Evolutionary conservation across 2,113 vertebrate species (phyloP).

Genomic region (Willisornis vidua): DNA sequence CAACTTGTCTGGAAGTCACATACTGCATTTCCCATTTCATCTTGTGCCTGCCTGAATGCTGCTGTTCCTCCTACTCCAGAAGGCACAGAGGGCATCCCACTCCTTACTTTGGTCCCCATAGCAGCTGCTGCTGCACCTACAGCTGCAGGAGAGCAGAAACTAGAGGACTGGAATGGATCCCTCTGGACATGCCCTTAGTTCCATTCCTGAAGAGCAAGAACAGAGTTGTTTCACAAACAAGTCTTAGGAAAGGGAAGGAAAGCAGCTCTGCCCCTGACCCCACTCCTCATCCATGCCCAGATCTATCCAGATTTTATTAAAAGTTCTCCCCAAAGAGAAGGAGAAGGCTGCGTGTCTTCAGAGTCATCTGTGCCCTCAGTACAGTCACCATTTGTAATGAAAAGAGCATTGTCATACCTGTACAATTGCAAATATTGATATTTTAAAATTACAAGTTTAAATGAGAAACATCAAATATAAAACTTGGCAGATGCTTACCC

Average conservation of each 20-base stretch:
- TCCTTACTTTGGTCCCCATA: neutral
- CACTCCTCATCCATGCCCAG: neutral
- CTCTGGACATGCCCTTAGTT: neutral
- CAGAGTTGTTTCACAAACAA: neutral
- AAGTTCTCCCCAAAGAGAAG: neutral
- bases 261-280: neutral
- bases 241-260: neutral
- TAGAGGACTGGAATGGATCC: neutral
- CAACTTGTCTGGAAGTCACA: fast-evolving
- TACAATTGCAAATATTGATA: neutral
- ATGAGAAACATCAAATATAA: constrained; percentile 14
- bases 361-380: neutral
- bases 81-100: neutral
- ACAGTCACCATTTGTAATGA: neutral
- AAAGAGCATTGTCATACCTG: neutral
- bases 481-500: neutral
- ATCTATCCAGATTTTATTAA: neutral
- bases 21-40: neutral
- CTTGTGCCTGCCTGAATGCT: neutral
- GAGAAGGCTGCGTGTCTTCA: neutral
- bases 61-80: neutral
- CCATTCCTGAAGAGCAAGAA: fast-evolving
- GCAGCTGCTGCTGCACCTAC: neutral
- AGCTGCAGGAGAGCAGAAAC: neutral
- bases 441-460: neutral